These are phyloP conservation scores for Oncorhynchus tshawytscha DNA, from an alignment of 2,113 vertebrate species.

Conservation along the genomic window DNA sequence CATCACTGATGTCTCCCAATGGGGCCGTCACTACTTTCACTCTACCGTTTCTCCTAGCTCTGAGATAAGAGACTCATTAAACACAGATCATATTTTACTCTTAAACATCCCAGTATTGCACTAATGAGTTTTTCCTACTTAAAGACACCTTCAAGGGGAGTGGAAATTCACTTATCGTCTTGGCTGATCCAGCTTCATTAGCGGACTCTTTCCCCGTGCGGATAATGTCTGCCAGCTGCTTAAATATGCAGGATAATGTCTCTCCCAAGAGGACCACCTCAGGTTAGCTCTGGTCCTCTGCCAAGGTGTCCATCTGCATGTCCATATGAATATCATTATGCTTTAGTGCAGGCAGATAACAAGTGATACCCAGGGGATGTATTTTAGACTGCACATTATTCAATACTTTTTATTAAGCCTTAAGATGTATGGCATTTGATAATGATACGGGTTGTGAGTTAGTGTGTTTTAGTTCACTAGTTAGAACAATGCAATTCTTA, in stretches of 20 bases:
- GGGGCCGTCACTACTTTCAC: constrained; percentile 8
- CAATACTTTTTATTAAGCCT: no score
- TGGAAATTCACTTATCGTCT: constrained; percentile 13
- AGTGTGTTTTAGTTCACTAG: no score
- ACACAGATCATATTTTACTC: no score
- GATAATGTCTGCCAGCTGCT: constrained; percentile 51
- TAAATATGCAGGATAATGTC: constrained; percentile 24
- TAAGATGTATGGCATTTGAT: no score
- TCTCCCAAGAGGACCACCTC: constrained; percentile 30
- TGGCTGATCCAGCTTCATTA: constrained; percentile 27
- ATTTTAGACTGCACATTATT: no score
- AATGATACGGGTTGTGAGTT: no score
- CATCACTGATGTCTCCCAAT: not conserved
- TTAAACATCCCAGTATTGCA: no score
- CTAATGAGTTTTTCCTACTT: not conserved
- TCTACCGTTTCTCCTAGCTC: not conserved
- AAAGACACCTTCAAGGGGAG: not conserved
- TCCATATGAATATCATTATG: constrained; percentile 5
- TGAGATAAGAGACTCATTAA: no score
- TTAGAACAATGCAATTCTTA: no score
- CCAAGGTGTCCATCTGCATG: constrained; percentile 11
- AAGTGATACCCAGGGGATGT: constrained; percentile 1
- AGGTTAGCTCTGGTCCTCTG: constrained; percentile 25
- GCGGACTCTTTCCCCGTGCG: constrained; percentile 33
- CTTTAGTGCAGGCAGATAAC: constrained; percentile 6